phyloP scores from a whole-genome alignment of 2,113 vertebrate species.

The Protobothrops flavoviridis region DNA sequence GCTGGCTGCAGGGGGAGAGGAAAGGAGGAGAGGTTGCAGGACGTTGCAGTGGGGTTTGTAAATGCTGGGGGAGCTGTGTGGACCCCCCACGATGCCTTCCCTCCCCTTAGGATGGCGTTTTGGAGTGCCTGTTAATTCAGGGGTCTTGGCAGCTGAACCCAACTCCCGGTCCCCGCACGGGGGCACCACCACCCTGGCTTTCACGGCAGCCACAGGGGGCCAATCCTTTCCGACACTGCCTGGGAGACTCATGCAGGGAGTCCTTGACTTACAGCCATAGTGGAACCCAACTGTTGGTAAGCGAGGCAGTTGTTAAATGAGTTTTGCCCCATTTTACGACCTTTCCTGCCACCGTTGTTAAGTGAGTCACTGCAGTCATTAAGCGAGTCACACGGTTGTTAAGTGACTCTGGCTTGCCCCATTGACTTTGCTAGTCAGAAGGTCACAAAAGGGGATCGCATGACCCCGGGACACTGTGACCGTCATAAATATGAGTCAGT shows the following conservation, averaged over 20 bases:
- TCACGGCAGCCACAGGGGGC: neutral
- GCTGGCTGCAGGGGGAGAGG: neutral
- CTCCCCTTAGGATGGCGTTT: neutral
- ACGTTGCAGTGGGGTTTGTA: fast-evolving
- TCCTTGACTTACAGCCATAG: neutral
- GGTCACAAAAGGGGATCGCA: too few relatives aligned
- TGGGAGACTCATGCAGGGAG: neutral
- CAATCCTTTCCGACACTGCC: neutral
- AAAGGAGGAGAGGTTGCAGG: neutral
- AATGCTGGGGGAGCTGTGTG: neutral
- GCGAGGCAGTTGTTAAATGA: neutral
- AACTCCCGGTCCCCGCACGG: neutral
- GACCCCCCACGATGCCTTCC: neutral
- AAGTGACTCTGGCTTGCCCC: neutral
- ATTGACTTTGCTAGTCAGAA: neutral
- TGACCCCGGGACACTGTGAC: neutral
- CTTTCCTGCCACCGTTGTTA: too few relatives aligned
- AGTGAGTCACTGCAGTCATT: too few relatives aligned
- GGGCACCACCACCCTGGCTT: neutral
- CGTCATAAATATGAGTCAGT: neutral
- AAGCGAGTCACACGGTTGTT: neutral
- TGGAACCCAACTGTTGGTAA: neutral
- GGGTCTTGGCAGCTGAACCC: neutral
- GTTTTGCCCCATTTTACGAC: neutral
- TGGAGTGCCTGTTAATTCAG: neutral